Percentiles rank a stretch among this genome's conserved stretches.
Evolutionary conservation across 92 coral and sea anemone species (phyloP).

Genomic region (Porites divaricata): DNA sequence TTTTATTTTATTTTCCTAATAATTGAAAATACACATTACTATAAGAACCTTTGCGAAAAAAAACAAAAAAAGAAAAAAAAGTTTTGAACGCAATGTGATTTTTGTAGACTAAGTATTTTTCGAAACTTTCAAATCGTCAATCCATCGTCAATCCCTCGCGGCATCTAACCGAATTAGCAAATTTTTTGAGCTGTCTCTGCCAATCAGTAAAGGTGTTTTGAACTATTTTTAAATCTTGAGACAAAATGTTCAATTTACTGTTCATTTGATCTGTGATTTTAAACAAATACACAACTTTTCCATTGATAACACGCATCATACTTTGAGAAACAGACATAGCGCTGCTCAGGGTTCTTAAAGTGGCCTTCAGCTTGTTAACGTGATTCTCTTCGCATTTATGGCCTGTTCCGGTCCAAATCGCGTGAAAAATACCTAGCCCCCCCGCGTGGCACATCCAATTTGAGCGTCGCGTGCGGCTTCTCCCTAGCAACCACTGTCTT

Average conservation of each 20-base stretch:
- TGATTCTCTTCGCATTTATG: conserved; percentile 23
- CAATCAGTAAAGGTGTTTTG: neutral
- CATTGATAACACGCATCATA: conserved; percentile 13
- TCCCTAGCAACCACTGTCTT: neutral
- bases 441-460: conserved; percentile 45
- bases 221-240: neutral
- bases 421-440: conserved; percentile 18
- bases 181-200: neutral
- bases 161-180: neutral
- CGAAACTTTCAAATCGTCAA: too few species aligned
- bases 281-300: conserved; percentile 45
- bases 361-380: conserved; percentile 5
- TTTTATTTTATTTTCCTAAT: too few species aligned
- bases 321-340: conserved; percentile 4
- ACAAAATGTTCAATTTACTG: conserved; percentile 21
- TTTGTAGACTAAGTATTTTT: too few species aligned
- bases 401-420: conserved; percentile 32
- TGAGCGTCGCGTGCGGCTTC: neutral
- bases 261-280: conserved; percentile 33
- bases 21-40: too few species aligned
- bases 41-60: too few species aligned
- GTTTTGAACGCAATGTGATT: too few species aligned
- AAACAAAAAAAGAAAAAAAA: too few species aligned
- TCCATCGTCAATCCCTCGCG: neutral
- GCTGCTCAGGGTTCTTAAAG: conserved; percentile 8